Base-by-base conservation (phyloP, 2,113 vertebrate genomes). In the Polypterus senegalus region DNA sequence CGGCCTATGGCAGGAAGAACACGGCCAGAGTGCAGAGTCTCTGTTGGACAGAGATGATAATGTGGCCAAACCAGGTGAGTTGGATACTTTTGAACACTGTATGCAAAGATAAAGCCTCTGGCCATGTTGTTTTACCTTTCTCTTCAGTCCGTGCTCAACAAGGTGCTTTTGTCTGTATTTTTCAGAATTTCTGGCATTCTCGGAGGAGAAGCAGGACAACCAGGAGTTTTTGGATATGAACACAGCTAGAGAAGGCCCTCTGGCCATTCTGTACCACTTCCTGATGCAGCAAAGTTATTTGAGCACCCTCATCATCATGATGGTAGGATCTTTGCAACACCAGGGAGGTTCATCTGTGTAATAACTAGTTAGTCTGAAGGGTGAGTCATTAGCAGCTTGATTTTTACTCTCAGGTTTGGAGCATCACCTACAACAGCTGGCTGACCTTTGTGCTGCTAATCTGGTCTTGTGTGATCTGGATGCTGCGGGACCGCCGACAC, bases 241-340 rank as follows among this genome's bases (percentile, higher is more conserved):
- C 27, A 27, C 27, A 27, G 27, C 3, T 9, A 63, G 72, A 43
- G 75, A 81, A 0, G 77, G 82, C 43, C 75, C 76, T 3, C 27
- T 81, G 27, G 72, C 70, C 9, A 58, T 83, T 51, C 68, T 90
- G 65, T 81, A 80, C 6, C 71, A 61, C n/a, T 63, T 88, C 52
- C 57, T 89, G 66, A 81, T 85, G 77, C 84, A 80, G 70, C 90
- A 91, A 67, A 89, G 88, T 70, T 91, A 90, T 3, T 63, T 86
- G 68, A 79, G 77, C 2, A 83, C 77, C 46, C 80, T 91, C 5
- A 87, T 90, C 72, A 76, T 83, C 67, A 88, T 86, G 83, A 89
- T 89, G 88, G 88, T 89, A 77, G 65, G 79, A 62, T 27, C 27
- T 27, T 27, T 27, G 54, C 54, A n/a, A 55, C 54, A n/a, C 10